Percentiles rank a stretch among this genome's conserved stretches.
Conservation (phyloP, 2,113 vertebrate species). For the Vulpes vulpes region DNA sequence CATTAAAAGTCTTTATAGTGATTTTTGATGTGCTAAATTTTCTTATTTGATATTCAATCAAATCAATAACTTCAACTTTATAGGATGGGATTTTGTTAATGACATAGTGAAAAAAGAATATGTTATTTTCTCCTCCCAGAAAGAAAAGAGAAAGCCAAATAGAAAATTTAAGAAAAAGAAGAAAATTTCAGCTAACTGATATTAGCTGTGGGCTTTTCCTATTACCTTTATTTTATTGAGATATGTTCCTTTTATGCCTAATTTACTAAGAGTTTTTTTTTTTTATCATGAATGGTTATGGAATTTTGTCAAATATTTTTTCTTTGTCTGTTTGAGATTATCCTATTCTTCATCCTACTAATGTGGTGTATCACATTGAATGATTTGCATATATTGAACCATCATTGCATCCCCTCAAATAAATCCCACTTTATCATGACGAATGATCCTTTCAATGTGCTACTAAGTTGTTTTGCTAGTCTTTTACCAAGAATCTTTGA, state of each 20-base stretch:
- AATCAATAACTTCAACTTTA: not conserved
- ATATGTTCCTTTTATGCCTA: not conserved
- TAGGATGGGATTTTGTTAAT: not conserved
- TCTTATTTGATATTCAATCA: not conserved
- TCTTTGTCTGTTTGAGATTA: not conserved
- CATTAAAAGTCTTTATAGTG: not conserved
- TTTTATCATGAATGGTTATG: not conserved
- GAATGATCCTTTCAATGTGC: not conserved
- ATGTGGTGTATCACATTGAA: not conserved
- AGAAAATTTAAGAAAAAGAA: not conserved
- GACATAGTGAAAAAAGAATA: not conserved
- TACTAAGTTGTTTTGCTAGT: not conserved
- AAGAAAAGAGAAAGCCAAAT: conserved; percentile 24
- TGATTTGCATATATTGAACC: not conserved
- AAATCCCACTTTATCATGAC: not conserved
- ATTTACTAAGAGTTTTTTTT: not conserved
- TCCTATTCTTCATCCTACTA: not conserved
- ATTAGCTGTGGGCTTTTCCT: not conserved
- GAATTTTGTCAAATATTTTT: not conserved
- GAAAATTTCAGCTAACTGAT: not conserved
- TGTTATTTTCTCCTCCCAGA: not conserved
- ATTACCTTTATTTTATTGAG: not conserved
- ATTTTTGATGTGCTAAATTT: conserved; percentile 3
- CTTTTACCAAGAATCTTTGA: not conserved
- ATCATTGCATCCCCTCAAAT: not conserved